Evolutionary conservation across 2,888 invertebrate genomes (phyloP).

Genomic region (Callimorpha dominula): DNA sequence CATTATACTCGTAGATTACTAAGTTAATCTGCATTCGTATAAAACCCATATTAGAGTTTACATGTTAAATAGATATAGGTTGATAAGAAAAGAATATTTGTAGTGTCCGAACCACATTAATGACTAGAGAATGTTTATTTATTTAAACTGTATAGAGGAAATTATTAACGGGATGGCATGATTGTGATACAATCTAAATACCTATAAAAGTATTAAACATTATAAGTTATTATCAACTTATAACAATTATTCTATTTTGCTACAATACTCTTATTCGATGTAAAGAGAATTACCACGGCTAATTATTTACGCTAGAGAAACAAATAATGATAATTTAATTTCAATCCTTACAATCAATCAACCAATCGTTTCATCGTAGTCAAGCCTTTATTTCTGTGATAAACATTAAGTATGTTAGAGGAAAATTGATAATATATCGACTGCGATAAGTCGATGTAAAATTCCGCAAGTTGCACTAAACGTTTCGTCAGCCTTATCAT

Average conservation of each 20-base stretch:
- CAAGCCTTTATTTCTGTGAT: neutral
- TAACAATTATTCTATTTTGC: neutral
- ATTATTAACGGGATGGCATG: constrained; percentile 35
- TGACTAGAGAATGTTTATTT: no score
- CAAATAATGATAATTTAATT: constrained; percentile 7
- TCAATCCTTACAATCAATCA: neutral
- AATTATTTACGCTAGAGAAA: neutral
- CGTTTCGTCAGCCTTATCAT: constrained; percentile 35
- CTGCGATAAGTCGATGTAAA: constrained; percentile 39
- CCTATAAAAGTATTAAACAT: neutral
- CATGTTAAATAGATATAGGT: neutral
- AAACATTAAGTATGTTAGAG: constrained; percentile 17
- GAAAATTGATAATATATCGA: constrained; percentile 43
- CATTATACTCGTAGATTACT: neutral
- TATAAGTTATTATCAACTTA: constrained; percentile 3
- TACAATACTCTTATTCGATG: neutral
- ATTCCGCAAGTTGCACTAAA: constrained; percentile 41
- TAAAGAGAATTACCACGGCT: neutral
- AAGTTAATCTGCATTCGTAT: neutral
- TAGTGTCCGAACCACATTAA: neutral
- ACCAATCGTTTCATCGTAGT: no score
- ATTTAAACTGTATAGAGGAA: constrained; percentile 20
- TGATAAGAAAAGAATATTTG: neutral
- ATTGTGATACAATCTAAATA: constrained; percentile 19
- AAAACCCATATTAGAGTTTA: no score